Conservation (phyloP, 2,797 vertebrate genomes). For the Lemur catta region DNA sequence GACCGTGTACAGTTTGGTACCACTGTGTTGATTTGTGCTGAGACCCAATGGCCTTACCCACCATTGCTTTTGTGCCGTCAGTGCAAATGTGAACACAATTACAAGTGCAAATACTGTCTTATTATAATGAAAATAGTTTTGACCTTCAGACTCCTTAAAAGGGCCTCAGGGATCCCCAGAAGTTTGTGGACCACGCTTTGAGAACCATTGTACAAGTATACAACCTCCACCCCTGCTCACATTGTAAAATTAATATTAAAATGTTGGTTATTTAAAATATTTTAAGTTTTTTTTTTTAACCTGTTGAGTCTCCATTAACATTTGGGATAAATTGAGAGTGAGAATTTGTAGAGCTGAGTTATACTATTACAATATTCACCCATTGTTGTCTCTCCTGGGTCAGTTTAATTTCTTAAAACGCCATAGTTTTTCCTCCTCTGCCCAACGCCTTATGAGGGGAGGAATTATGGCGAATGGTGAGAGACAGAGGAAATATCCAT, state of each 20-base stretch:
- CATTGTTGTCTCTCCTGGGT: neutral
- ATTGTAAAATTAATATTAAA: neutral
- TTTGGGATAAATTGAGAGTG: neutral
- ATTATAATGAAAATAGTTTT: neutral
- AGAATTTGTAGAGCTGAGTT: neutral
- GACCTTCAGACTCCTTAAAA: neutral
- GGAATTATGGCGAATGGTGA: neutral
- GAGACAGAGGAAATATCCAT: neutral
- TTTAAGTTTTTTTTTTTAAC: neutral
- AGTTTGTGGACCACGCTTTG: neutral
- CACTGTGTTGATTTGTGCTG: too few species aligned
- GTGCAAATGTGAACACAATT: neutral
- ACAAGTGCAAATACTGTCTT: neutral
- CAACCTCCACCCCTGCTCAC: neutral
- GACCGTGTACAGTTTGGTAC: rapidly evolving
- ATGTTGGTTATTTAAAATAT: neutral
- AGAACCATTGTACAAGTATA: neutral
- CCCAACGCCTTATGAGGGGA: neutral
- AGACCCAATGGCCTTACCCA: neutral
- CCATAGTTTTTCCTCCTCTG: neutral
- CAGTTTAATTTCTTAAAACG: neutral
- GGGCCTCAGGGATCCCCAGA: neutral
- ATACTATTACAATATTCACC: neutral
- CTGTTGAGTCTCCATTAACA: neutral
- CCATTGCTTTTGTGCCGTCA: neutral